Evolutionary conservation across 2,888 invertebrate genomes (phyloP), one percentile per base, ranked within the genome.

Genomic region (Abrostola tripartita): DNA sequence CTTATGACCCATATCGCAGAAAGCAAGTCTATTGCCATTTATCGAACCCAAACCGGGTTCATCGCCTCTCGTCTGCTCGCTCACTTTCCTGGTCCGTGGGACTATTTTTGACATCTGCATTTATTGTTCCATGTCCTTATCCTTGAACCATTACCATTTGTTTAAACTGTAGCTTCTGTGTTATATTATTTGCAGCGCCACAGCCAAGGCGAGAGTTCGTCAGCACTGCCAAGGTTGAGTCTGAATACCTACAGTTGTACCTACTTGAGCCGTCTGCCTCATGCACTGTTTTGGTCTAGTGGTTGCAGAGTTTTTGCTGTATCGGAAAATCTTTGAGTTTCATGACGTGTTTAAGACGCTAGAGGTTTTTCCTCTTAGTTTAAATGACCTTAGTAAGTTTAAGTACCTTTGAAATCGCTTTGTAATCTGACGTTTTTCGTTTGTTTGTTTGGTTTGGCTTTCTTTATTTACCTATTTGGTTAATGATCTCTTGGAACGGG

Each of bases 181-280:
- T n/a, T 1, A 1, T 6, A 11, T 36, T 47, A 0, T 2, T 6
- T 1, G 0, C 44, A 10, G 41, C 50, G n/a, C 6, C 38, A 10
- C 65, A 60, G 49, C 61, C 76, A 77, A 78, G 73, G 79, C 71
- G 55, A 70, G 67, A 74, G 81, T 77, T 81, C 78, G 75, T 52
- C 68, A 80, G 67, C 81, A 77, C 56, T 63, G 67, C 67, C 75
- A 81, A 78, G 81, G 77, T 69, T 79, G 67, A 37, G 60, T 53
- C 69, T 54, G 61, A 63, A 73, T 74, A 73, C 74, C 73, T 74
- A 73, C 67, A 49, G 49, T 40, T 41, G 70, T 77, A 73, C 71
- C 71, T 72, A 72, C 71, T 72, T 10, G 37, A 50, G 55, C 52
- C 53, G 71, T 61, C 69, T 73, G 74, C 59, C 60, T 63, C 61